Percentiles rank a stretch among this genome's conserved stretches.
Conservation (phyloP, 2,113 vertebrate genomes). For the Dicerorhinus sumatrensis region DNA sequence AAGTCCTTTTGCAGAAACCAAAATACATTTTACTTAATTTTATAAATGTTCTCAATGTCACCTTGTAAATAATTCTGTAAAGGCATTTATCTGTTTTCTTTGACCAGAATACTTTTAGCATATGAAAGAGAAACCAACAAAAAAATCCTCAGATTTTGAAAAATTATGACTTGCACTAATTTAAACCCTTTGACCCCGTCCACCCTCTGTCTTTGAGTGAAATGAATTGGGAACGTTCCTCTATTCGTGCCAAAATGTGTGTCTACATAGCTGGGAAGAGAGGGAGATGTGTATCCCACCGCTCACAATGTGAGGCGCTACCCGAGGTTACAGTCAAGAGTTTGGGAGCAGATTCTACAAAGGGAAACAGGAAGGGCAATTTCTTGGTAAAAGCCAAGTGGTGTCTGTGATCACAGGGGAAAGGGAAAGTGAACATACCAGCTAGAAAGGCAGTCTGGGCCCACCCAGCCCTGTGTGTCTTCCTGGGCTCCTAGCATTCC, state of each 20-base stretch:
- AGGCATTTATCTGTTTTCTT: not conserved
- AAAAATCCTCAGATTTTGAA: not conserved
- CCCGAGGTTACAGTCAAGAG: not conserved
- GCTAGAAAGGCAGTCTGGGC: no score
- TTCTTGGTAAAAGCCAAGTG: not conserved
- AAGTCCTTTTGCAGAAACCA: not conserved
- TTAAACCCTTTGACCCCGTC: not conserved
- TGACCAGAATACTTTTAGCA: not conserved
- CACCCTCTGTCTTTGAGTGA: not conserved
- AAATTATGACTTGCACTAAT: not conserved
- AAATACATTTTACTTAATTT: conserved; percentile 21
- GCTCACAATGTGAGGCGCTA: not conserved
- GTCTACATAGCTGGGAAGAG: not conserved
- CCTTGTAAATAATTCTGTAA: not conserved
- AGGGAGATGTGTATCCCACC: no score
- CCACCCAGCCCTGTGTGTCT: no score
- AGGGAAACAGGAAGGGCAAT: not conserved
- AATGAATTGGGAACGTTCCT: not conserved
- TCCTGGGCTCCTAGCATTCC: not conserved
- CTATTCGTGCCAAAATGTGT: not conserved
- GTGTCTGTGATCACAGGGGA: not conserved
- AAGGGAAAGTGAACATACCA: no score
- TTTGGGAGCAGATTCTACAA: not conserved
- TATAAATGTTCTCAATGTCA: not conserved
- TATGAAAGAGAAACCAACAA: not conserved